A percentile compares a stretch with the other conserved stretches of the same genome.
Evolutionary conservation across 1,140 invertebrate species (phyloP).

Genomic region (Bombyx mandarina): DNA sequence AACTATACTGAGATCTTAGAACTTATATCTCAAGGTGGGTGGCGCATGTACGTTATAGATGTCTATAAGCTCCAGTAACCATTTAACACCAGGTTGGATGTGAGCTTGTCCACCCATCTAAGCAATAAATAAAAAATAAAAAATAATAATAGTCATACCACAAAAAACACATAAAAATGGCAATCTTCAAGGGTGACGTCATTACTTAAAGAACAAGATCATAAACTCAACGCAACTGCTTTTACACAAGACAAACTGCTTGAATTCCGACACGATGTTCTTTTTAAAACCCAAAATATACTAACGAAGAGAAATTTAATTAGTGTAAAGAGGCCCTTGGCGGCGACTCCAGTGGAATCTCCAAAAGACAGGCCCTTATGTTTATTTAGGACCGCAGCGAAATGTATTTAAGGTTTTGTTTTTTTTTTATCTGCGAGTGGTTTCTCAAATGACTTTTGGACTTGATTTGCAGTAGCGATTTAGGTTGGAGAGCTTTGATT

Average conservation of each 20-base stretch:
- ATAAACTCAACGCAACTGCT: background rate
- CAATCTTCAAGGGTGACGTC: background rate
- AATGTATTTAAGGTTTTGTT: conserved; percentile 1
- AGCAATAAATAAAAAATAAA: too few relatives aligned
- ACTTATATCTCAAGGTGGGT: too few relatives aligned
- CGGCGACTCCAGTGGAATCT: conserved; percentile 9
- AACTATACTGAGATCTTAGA: too few relatives aligned
- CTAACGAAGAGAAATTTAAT: conserved; percentile 16
- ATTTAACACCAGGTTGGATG: too few relatives aligned
- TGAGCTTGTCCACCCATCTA: too few relatives aligned
- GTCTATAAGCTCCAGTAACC: too few relatives aligned
- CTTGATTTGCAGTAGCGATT: too few relatives aligned
- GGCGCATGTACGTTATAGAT: too few relatives aligned
- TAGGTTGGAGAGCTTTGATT: too few relatives aligned
- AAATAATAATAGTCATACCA: background rate
- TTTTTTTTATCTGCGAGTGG: too few relatives aligned
- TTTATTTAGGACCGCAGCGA: conserved; percentile 14
- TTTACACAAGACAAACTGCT: conserved; percentile 5
- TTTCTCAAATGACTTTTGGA: too few relatives aligned
- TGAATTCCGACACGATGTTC: background rate
- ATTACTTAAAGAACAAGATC: background rate
- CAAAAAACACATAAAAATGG: background rate
- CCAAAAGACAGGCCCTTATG: conserved; percentile 8
- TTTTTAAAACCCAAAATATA: conserved; percentile 10
- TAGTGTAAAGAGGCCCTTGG: conserved; percentile 9